These are phyloP conservation scores for Myotis daubentonii DNA, from an alignment of 2,797 vertebrate species.

Conservation along the genomic window DNA sequence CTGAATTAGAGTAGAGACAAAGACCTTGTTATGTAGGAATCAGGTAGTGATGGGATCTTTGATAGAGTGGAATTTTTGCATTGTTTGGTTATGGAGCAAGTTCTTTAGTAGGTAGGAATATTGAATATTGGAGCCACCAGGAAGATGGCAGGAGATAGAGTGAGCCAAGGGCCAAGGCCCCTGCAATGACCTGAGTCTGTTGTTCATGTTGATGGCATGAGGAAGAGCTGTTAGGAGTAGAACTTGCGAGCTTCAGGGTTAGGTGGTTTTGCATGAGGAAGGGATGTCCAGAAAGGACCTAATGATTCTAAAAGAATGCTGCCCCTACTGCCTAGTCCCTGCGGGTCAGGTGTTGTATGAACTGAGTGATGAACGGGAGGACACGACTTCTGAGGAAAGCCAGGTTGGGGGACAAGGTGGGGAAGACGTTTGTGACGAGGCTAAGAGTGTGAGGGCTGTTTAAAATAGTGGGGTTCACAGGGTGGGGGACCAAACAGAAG, in stretches of 20 bases:
- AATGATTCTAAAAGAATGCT: not conserved
- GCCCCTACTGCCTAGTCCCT: not conserved
- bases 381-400: not conserved
- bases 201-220: not conserved
- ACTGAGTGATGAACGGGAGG: not conserved
- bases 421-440: not conserved
- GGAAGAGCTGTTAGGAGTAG: not conserved
- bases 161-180: not conserved
- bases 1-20: not conserved
- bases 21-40: slow-evolving; percentile 8
- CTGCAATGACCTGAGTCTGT: not conserved
- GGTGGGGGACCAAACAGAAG: not conserved
- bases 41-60: not conserved
- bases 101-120: slow-evolving; percentile 3
- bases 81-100: slow-evolving; percentile 20
- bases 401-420: not conserved
- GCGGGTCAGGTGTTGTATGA: not conserved
- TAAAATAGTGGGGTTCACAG: not conserved
- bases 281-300: not conserved
- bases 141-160: not conserved
- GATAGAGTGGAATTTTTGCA: not conserved
- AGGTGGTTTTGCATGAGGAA: not conserved
- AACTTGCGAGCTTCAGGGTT: not conserved
- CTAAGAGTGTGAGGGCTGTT: not conserved
- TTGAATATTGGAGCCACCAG: not conserved